phyloP scores from a whole-genome alignment of 2,888 invertebrate species.

The Pasiphila rectangulata region DNA sequence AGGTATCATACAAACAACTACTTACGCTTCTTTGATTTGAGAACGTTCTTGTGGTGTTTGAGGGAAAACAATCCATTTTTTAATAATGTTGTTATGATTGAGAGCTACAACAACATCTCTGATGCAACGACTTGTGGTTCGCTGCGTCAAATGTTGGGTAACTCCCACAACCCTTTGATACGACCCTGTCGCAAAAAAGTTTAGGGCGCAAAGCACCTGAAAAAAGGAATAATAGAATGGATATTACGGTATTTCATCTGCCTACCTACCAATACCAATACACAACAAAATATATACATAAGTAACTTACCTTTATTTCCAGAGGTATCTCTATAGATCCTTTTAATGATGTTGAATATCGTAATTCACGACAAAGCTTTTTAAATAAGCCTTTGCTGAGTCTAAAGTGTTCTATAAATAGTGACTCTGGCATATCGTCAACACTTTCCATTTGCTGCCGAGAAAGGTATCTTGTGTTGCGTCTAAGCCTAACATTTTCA shows the following conservation, averaged over 20 bases:
- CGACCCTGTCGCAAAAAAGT: constrained; percentile 27
- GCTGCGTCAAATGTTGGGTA: constrained; percentile 20
- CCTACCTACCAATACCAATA: not conserved
- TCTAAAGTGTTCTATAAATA: no score
- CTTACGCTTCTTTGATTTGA: constrained; percentile 20
- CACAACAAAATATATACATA: not conserved
- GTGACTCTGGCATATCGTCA: no score
- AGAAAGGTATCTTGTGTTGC: not conserved
- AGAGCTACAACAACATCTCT: constrained; percentile 25
- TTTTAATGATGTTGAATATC: constrained; percentile 10
- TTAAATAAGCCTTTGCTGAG: no score
- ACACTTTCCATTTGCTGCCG: constrained; percentile 16
- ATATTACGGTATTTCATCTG: not conserved
- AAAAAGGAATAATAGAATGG: constrained; percentile 1
- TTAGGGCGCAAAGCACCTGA: constrained; percentile 23
- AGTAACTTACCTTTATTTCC: constrained; percentile 8
- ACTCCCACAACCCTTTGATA: constrained; percentile 26
- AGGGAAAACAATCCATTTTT: no score
- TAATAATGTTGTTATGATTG: constrained; percentile 9
- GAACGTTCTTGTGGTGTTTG: constrained; percentile 20
- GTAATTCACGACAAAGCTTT: constrained; percentile 12
- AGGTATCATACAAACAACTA: not conserved
- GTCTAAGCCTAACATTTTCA: constrained; percentile 8
- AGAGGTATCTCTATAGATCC: constrained; percentile 21
- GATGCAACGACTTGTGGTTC: constrained; percentile 30